phyloP scores from a whole-genome alignment of 2,888 invertebrate species.

The Buathra laborator region DNA sequence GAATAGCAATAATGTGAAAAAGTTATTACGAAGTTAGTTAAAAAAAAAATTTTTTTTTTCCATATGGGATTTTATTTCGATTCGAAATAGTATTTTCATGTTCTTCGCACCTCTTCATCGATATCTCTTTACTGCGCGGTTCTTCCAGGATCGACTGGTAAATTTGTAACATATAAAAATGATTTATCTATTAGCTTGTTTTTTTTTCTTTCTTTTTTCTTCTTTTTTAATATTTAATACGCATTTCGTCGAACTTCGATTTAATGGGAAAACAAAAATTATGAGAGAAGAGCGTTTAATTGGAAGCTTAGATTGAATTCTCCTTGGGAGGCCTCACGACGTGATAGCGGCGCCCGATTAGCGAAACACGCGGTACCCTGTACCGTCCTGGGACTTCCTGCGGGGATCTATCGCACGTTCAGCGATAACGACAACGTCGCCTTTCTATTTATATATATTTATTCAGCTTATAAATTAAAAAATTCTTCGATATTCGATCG shows the following conservation, averaged over 20 bases:
- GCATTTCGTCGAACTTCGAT: slow-evolving; percentile 5
- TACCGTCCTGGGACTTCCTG: slow-evolving; percentile 84
- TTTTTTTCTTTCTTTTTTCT: neutral
- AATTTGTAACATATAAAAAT: slow-evolving; percentile 29
- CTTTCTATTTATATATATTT: neutral
- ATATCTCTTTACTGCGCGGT: slow-evolving; percentile 52
- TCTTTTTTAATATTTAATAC: neutral
- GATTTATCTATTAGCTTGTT: slow-evolving; percentile 36
- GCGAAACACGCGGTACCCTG: slow-evolving; percentile 81
- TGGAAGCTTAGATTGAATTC: slow-evolving; percentile 70
- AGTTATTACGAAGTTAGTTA: too few species aligned
- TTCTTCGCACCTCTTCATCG: slow-evolving; percentile 5
- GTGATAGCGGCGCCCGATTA: slow-evolving; percentile 82
- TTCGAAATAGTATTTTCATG: neutral
- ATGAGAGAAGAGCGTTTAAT: neutral
- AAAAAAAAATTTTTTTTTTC: too few species aligned
- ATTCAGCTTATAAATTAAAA: neutral
- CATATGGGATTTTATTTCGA: too few species aligned
- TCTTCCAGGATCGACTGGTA: slow-evolving; percentile 63
- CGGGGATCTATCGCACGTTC: slow-evolving; percentile 78
- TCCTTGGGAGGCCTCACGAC: slow-evolving; percentile 84
- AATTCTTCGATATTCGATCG: neutral
- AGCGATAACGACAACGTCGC: neutral
- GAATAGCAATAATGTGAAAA: too few species aligned
- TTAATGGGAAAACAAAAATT: neutral